Evolutionary conservation across 2,113 vertebrate species (phyloP).

Genomic region (Hemicordylus capensis): DNA sequence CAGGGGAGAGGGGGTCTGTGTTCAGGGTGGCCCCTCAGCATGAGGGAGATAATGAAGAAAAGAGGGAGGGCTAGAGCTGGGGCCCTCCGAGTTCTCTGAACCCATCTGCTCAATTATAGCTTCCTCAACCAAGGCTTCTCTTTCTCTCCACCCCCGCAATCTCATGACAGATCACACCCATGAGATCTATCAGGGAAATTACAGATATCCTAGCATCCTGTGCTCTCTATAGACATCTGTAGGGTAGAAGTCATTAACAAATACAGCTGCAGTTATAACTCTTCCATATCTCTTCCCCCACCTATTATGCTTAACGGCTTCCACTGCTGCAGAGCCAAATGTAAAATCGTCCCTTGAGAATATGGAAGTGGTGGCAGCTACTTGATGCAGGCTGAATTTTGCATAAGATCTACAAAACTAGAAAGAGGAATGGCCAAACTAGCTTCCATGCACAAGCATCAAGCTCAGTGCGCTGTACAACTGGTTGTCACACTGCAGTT

Average conservation of each 20-base stretch:
- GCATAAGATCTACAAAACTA: neutral
- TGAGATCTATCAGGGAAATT: neutral
- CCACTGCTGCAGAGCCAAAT: fast-evolving
- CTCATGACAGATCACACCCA: neutral
- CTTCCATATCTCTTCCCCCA: neutral
- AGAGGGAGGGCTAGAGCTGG: too few species aligned
- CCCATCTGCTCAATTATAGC: neutral
- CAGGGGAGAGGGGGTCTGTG: too few species aligned
- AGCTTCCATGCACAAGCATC: neutral
- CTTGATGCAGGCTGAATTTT: neutral
- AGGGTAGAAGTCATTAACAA: neutral
- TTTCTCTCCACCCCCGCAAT: neutral
- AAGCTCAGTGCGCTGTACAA: neutral
- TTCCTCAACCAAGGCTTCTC: fast-evolving
- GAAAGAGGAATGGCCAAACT: neutral
- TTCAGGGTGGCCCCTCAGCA: too few species aligned
- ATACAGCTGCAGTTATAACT: slow-evolving; percentile 3
- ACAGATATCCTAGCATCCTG: neutral
- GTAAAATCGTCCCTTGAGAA: neutral
- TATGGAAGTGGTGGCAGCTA: neutral
- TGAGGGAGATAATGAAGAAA: too few species aligned
- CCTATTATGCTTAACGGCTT: neutral
- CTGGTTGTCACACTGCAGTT: neutral
- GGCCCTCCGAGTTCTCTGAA: too few species aligned
- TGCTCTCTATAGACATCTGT: neutral